phyloP scores from a whole-genome alignment of 37 sponge, comb jelly and placozoan genomes.

The Dysidea cf. avara region DNA sequence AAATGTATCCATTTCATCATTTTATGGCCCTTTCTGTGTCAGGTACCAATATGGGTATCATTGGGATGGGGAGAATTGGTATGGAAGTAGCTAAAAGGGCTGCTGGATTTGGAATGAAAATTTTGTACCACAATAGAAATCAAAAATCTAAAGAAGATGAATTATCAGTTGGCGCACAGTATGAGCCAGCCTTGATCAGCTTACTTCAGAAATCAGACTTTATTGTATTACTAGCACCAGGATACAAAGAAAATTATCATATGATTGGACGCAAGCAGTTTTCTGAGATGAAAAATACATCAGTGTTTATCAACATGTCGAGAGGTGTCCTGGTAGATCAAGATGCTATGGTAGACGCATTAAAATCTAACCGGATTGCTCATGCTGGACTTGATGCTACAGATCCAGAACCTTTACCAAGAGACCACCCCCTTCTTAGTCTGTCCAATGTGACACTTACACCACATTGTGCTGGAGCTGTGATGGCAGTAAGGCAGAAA shows the following conservation, averaged over 20 bases:
- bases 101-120: constrained; percentile 74
- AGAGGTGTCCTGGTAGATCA: constrained; percentile 84
- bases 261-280: constrained; percentile 77
- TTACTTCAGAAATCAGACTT: constrained; percentile 68
- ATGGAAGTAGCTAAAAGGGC: constrained; percentile 70
- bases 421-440: constrained; percentile 75
- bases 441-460: constrained; percentile 74
- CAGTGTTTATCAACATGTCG: constrained; percentile 76
- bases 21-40: constrained; percentile 60
- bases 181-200: constrained; percentile 24
- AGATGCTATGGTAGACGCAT: constrained; percentile 73
- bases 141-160: constrained; percentile 34
- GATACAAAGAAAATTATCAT: constrained; percentile 42
- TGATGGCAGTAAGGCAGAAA: constrained; percentile 49
- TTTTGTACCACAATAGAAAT: constrained; percentile 78
- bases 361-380: constrained; percentile 43
- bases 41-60: constrained; percentile 70
- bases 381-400: constrained; percentile 91
- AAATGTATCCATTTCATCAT: too few relatives aligned
- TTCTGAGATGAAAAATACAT: constrained; percentile 59
- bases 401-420: constrained; percentile 86
- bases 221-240: constrained; percentile 75
- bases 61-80: constrained; percentile 93
- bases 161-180: constrained; percentile 46
- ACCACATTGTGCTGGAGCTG: constrained; percentile 85